A percentile compares a stretch with the other conserved stretches of the same genome.
These are phyloP conservation scores for Platichthys stellatus DNA, from an alignment of 2,113 vertebrate genomes.

Conservation along the genomic window DNA sequence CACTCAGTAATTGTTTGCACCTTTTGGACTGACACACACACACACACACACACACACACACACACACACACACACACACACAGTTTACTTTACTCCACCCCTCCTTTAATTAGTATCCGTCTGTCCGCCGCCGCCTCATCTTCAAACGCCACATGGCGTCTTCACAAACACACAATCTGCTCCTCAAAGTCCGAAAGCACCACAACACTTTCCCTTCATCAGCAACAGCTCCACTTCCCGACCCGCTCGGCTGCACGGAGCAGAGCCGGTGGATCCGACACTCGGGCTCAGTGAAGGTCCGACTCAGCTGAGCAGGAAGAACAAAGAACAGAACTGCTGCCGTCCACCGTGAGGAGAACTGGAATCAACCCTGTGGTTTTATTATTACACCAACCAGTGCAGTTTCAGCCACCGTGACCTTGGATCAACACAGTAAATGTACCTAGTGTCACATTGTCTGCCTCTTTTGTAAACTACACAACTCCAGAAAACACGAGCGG, in stretches of 20 bases:
- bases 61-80: constrained; percentile 40
- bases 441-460: no score
- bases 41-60: not conserved
- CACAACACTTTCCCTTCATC: constrained; percentile 1
- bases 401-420: no score
- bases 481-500: no score
- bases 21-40: not conserved
- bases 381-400: no score
- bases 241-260: not conserved
- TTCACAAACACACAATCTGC: constrained; percentile 49
- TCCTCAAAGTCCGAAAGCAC: constrained; percentile 29
- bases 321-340: no score
- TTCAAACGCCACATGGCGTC: constrained; percentile 61
- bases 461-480: no score
- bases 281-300: no score
- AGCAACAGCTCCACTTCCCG: constrained; percentile 27
- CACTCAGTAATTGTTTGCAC: constrained; percentile 27
- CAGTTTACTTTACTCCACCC: not conserved
- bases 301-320: no score
- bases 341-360: no score
- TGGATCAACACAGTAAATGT: no score
- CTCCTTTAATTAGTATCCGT: constrained; percentile 57
- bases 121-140: constrained; percentile 64
- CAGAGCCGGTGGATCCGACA: no score
- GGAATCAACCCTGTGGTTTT: no score